Evolutionary conservation across 2,888 invertebrate genomes (phyloP).

Genomic region (Nemotelus nigrinus): DNA sequence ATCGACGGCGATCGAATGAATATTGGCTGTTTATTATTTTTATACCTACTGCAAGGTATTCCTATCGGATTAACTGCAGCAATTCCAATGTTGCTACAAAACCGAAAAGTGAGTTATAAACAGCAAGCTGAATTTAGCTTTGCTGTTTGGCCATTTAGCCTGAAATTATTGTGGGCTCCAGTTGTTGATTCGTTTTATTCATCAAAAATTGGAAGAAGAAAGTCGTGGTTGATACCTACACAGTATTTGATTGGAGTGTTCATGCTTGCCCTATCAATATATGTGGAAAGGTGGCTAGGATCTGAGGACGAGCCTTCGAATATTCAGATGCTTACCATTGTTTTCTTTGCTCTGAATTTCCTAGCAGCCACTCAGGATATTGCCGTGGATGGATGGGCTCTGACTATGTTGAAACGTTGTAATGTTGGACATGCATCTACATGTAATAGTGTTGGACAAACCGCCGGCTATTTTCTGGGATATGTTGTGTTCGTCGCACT

Average conservation of each 20-base stretch:
- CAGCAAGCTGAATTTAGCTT: constrained; percentile 96
- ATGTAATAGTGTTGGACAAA: constrained; percentile 98
- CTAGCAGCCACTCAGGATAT: constrained; percentile 99
- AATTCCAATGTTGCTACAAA: constrained; percentile 94
- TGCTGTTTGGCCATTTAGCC: constrained; percentile 89
- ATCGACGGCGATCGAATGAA: constrained; percentile 81
- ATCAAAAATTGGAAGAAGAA: constrained; percentile 86
- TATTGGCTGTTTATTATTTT: constrained; percentile 86
- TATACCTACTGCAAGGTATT: constrained; percentile 94
- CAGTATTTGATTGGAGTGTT: constrained; percentile 91
- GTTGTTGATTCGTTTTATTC: constrained; percentile 94
- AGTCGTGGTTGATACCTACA: constrained; percentile 94
- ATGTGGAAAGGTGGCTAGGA: constrained; percentile 82
- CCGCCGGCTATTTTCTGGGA: constrained; percentile 95
- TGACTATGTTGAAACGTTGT: constrained; percentile 96
- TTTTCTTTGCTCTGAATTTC: constrained; percentile 93
- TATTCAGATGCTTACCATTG: constrained; percentile 79
- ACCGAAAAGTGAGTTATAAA: constrained; percentile 90
- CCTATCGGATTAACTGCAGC: constrained; percentile 94
- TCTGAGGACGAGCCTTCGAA: constrained; percentile 71
- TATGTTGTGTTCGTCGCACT: constrained; percentile 96
- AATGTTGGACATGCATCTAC: constrained; percentile 99
- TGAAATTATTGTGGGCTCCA: constrained; percentile 98
- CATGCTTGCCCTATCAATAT: constrained; percentile 86
- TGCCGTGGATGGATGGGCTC: constrained; percentile 99